Base-by-base conservation (phyloP, 2,113 vertebrate genomes). In the Nothoprocta perdicaria region DNA sequence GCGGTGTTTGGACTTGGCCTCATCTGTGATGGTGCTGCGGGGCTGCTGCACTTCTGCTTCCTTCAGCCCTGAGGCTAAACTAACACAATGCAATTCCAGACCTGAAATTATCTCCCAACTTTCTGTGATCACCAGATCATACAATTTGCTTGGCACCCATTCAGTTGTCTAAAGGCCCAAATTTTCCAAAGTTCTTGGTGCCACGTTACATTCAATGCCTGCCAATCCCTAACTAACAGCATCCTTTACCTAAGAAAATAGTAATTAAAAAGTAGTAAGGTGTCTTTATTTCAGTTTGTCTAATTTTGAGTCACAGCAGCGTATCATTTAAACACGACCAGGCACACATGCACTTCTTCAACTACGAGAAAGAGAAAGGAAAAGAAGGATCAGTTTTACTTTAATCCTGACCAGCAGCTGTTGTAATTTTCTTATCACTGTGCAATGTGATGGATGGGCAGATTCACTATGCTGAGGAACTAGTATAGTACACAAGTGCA, bases 381-480 rank as follows among this genome's bases (percentile, higher is more conserved):
- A 80, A 63, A 73, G 75, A 76, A 83, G 80, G 73, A 83, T 66
- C 50, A 78, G 91, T 94, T 95, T 85, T 82, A 61, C 84, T 91
- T 86, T 86, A 80, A 88, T 85, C 73, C 77, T 88, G 46, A 94
- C 60, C 84, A 92, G 83, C 61, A 95, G 84, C 65, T 92, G 40
- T 87, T 94, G 50, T 88, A 93, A 95, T 95, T 97, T 86, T 91
- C 92, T 83, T 95, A 80, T 89, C 87, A 29, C 87, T 58, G 72
- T 62, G 73, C 82, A 89, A 92, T n/a, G 2, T 95, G 89, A 96
- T 93, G 89, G 80, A 96, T 95, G 60, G 52, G 69, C 83, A 95
- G 62, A 93, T 41, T 84, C 88, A 90, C 68, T 88, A 80, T 24
- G 46, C 52, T 68, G 63, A 87, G 66, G 66, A 84, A 66, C 48